These are phyloP conservation scores for Phoxinus dragarum DNA, from an alignment of 2,797 vertebrate genomes.

Conservation along the genomic window DNA sequence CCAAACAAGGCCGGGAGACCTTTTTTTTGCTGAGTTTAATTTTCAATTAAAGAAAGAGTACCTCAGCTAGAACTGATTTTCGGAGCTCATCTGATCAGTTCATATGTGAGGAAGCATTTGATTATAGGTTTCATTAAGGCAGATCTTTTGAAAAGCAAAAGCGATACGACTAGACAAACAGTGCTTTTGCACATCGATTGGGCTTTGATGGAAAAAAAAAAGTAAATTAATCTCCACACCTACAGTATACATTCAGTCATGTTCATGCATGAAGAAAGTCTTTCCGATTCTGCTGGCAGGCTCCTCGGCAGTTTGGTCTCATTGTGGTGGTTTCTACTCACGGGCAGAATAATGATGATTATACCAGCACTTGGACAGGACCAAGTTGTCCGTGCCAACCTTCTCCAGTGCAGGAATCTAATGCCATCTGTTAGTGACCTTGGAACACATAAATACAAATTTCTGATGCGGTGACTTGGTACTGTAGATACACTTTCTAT, in stretches of 20 bases:
- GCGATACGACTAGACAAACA: background rate
- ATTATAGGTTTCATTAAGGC: slow-evolving; percentile 21
- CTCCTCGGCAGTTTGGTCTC: background rate
- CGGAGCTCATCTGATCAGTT: background rate
- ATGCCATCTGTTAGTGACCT: slow-evolving; percentile 53
- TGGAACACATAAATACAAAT: slow-evolving; percentile 28
- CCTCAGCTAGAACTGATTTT: background rate
- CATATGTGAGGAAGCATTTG: background rate
- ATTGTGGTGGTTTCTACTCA: slow-evolving; percentile 23
- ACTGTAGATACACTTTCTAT: background rate
- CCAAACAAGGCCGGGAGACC: background rate
- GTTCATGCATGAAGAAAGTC: slow-evolving; percentile 9
- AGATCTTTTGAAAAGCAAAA: slow-evolving; percentile 1
- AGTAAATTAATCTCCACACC: slow-evolving; percentile 17
- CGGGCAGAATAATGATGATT: slow-evolving; percentile 43
- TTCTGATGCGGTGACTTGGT: background rate
- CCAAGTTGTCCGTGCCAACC: slow-evolving; percentile 40
- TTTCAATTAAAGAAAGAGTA: slow-evolving; percentile 2
- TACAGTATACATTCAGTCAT: slow-evolving; percentile 4
- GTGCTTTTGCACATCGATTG: slow-evolving; percentile 6
- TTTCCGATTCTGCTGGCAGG: background rate
- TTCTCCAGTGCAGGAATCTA: slow-evolving; percentile 41
- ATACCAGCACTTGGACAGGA: slow-evolving; percentile 34
- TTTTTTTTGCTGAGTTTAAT: background rate
- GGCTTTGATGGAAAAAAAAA: background rate